These are phyloP conservation scores for Mesocentrotus franciscanus DNA, from an alignment of 53 echinoderm and acorn worm species.

Conservation along the genomic window DNA sequence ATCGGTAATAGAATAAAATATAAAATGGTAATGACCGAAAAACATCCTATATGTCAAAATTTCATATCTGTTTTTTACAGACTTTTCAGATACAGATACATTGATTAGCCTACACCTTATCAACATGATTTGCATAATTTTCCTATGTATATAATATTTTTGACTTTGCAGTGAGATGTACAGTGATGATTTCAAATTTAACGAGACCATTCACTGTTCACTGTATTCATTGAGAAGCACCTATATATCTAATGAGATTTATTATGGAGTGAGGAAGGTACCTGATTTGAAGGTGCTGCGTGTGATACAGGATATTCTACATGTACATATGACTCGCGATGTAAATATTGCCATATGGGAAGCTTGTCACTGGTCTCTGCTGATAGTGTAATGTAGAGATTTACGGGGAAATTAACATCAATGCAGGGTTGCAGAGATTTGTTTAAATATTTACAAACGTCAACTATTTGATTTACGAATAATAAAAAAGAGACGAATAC, in stretches of 20 bases:
- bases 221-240: background rate
- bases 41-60: too few relatives aligned
- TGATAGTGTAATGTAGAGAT: constrained; percentile 6
- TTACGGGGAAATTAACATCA: constrained; percentile 14
- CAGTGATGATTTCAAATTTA: background rate
- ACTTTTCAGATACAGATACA: too few relatives aligned
- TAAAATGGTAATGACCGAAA: too few relatives aligned
- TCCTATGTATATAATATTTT: too few relatives aligned
- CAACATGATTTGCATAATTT: too few relatives aligned
- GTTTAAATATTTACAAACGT: background rate
- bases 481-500: background rate
- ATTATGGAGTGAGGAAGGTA: background rate
- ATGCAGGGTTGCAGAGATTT: background rate
- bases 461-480: background rate
- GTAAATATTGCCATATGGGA: constrained; percentile 48
- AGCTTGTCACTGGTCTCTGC: background rate
- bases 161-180: too few relatives aligned
- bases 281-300: background rate
- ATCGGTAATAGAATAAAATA: too few relatives aligned
- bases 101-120: too few relatives aligned
- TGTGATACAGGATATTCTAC: constrained; percentile 3
- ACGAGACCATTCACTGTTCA: background rate
- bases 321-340: constrained; percentile 29
- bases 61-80: too few relatives aligned
- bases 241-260: constrained; percentile 33